Evolutionary conservation across 2,113 vertebrate species (phyloP), one percentile per base, ranked within the genome.

Genomic region (Chamaea fasciata): DNA sequence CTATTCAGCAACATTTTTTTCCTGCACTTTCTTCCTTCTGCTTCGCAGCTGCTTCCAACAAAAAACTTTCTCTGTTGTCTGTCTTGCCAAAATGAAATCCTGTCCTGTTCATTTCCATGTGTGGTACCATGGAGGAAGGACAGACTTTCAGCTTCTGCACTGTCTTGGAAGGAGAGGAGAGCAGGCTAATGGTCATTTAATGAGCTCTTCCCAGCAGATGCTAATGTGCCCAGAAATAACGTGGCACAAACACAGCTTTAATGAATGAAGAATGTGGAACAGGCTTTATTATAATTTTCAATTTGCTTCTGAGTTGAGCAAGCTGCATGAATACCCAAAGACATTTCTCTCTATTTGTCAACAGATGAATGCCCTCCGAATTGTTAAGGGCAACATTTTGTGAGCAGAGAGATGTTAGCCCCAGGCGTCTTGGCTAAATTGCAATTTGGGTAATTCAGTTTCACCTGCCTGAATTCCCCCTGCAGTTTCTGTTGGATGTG

Each of bases 381-480:
- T 93, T 75, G 41, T 92, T 90, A 79, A 90, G 88, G 94, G 92
- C 90, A 94, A 87, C 86, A 79, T 77, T 93, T 92, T 96, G 83
- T 75, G 44, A 80, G 77, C 73, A 27, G 76, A 49, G 74, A 86
- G 92, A 94, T 76, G 46, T 50, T 89, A 70, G 89, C 92, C 95
- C 78, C 76, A n/a, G 91, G 95, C 87, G 2, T 94, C 91, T 92
- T 96, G 96, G 95, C 97, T 96, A 96, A 97, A 96, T 94, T 95
- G 92, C 92, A 94, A 9, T 92, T 94, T 92, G 94, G 92, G 95
- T 96, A 95, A 96, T 94, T 94, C 89, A 78, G 79, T 96, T 97
- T 96, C 86, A 95, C 96, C 94, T 96, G 91, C 95, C 90, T 97
- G 31, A 95, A 97, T 96, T 97, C 90, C 90, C 92, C 62, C 89